A percentile compares a stretch with the other conserved stretches of the same genome.
Evolutionary conservation across 2,797 vertebrate species (phyloP).

Genomic region (Mionectes olivaceus): DNA sequence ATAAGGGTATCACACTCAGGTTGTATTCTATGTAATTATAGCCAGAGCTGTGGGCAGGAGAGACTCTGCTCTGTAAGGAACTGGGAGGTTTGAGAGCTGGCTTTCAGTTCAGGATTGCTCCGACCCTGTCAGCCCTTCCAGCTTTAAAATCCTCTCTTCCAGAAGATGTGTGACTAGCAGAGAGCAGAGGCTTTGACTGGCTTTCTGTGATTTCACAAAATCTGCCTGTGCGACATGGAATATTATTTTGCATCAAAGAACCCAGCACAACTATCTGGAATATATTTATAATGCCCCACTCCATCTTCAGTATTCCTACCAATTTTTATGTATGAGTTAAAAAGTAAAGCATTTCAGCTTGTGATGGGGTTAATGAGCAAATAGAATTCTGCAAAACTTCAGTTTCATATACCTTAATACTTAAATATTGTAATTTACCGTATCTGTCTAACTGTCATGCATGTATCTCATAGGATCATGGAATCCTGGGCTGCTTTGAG

Average conservation of each 20-base stretch:
- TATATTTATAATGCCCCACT: not conserved
- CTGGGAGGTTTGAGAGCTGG: not conserved
- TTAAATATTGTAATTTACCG: rapidly evolving
- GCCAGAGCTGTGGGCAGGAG: not conserved
- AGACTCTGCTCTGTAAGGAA: not conserved
- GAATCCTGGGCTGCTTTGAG: not conserved
- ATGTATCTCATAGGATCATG: rapidly evolving
- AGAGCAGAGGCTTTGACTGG: not conserved
- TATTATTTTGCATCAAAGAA: not conserved
- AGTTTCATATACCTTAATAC: rapidly evolving
- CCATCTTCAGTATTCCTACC: not conserved
- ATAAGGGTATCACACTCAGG: rapidly evolving
- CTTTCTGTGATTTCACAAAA: not conserved
- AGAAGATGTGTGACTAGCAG: not conserved
- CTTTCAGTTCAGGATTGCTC: not conserved
- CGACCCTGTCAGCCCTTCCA: not conserved
- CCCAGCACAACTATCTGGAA: not conserved
- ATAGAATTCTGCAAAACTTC: not conserved
- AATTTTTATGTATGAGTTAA: not conserved
- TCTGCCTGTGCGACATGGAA: not conserved
- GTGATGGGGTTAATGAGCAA: not conserved
- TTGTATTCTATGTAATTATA: rapidly evolving
- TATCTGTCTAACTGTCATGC: rapidly evolving
- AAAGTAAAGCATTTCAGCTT: not conserved
- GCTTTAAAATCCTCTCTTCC: not conserved